Conservation (phyloP, 2,113 vertebrate species). For the Corvus cornix region DNA sequence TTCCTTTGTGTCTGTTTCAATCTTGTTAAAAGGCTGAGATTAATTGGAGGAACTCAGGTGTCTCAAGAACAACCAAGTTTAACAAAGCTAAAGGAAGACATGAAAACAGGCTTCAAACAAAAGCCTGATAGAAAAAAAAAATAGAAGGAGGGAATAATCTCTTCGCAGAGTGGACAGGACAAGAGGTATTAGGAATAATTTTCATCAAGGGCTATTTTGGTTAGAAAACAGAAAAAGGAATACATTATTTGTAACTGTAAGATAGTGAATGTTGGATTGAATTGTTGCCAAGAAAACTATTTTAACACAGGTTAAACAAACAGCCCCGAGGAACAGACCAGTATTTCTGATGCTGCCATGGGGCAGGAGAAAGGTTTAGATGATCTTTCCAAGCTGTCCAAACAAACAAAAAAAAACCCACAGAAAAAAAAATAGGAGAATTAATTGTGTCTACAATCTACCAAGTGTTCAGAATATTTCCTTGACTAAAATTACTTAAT, state of each 20-base stretch:
- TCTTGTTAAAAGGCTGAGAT: background rate
- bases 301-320: background rate
- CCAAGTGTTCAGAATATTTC: background rate
- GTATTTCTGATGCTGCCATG: background rate
- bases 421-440: background rate
- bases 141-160: background rate
- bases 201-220: background rate
- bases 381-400: background rate
- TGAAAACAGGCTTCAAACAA: background rate
- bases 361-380: background rate
- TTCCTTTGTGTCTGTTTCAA: background rate
- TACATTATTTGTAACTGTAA: background rate
- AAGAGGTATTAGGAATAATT: background rate
- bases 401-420: background rate
- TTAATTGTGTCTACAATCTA: background rate
- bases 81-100: background rate
- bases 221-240: background rate
- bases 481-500: background rate
- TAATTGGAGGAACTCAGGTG: background rate
- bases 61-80: background rate
- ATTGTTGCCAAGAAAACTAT: background rate
- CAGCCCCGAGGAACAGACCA: background rate
- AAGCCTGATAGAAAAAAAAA: background rate
- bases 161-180: background rate
- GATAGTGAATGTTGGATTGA: background rate